These are phyloP conservation scores for Armadillidium nasatum DNA, from an alignment of 1,140 invertebrate species.

Conservation along the genomic window DNA sequence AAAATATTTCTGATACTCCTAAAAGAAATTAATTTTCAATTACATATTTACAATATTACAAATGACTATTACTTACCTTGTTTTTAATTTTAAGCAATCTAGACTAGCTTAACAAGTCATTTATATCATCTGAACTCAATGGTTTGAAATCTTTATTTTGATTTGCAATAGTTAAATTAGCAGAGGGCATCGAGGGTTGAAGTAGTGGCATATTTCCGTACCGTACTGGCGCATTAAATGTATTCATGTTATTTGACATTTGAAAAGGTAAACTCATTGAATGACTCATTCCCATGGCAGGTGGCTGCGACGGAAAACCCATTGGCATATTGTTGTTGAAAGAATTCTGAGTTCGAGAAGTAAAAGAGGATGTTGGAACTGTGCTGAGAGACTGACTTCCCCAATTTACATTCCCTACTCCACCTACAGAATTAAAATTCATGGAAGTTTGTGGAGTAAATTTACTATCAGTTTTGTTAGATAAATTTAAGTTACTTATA, in stretches of 20 bases:
- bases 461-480: neutral
- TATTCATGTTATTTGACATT: neutral
- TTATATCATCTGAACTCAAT: slow-evolving; percentile 22
- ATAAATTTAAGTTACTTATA: neutral
- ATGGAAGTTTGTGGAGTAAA: neutral
- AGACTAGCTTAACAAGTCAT: slow-evolving; percentile 22
- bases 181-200: neutral
- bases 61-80: neutral
- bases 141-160: neutral
- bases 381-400: neutral
- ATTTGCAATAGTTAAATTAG: neutral
- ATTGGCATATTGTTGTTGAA: neutral
- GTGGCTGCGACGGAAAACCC: neutral
- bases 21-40: too few species aligned
- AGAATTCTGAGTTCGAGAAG: neutral
- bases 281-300: neutral
- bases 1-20: too few species aligned
- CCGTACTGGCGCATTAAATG: neutral
- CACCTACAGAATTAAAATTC: neutral
- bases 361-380: neutral
- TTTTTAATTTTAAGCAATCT: slow-evolving; percentile 12
- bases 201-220: neutral
- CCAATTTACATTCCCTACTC: neutral
- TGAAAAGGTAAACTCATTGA: neutral
- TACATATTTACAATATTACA: neutral